Conservation (phyloP, 1,140 invertebrate genomes). For the Sesamia nonagrioides region DNA sequence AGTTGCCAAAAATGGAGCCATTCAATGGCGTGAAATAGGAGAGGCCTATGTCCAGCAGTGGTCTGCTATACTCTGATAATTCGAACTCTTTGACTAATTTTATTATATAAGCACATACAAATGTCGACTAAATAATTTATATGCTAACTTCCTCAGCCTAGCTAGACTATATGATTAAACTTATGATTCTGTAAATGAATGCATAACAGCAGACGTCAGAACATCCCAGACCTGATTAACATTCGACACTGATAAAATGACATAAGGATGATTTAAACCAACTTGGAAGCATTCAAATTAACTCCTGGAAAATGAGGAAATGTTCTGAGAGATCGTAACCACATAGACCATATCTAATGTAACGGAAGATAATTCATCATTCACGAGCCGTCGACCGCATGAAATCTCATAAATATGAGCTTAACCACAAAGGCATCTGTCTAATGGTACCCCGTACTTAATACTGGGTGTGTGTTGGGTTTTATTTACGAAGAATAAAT, state of each 20-base stretch:
- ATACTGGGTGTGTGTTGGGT: neutral
- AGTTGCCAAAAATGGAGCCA: too few relatives aligned
- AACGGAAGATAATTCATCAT: conserved; percentile 20
- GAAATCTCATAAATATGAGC: conserved; percentile 26
- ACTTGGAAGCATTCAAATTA: neutral
- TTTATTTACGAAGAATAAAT: neutral
- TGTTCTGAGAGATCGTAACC: neutral
- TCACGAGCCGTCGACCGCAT: conserved; percentile 8
- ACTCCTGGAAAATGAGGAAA: neutral
- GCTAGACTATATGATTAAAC: neutral
- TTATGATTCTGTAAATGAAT: too few relatives aligned
- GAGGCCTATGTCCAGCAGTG: too few relatives aligned
- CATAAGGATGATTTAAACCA: neutral
- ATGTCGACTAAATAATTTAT: conserved; percentile 1
- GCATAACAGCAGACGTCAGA: too few relatives aligned
- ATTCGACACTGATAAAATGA: neutral
- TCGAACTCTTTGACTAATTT: too few relatives aligned
- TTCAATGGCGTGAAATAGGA: too few relatives aligned
- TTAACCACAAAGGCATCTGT: conserved; percentile 21
- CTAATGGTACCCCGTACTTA: conserved; percentile 9
- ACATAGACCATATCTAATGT: neutral
- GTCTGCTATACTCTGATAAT: too few relatives aligned
- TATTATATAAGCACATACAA: too few relatives aligned
- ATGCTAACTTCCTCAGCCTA: neutral
- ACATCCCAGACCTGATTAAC: neutral